A percentile compares a stretch with the other conserved stretches of the same genome.
Conservation (phyloP, 2,113 vertebrate genomes). For the Cephalopholis sonnerati region DNA sequence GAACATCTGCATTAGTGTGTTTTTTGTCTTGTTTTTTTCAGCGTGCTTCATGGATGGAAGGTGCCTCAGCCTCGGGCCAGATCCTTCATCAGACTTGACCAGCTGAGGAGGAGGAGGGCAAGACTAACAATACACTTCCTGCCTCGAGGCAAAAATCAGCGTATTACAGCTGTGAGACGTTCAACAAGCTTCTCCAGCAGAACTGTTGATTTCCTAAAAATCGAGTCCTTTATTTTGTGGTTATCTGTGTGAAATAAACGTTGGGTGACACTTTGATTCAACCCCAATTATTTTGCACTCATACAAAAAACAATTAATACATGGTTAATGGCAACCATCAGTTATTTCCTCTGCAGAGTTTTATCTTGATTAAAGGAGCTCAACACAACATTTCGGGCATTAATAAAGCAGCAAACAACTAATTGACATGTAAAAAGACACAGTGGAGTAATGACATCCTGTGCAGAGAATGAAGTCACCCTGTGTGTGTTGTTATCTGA, state of each 20-base stretch:
- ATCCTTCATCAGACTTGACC: slow-evolving; percentile 50
- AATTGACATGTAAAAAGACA: too few species aligned
- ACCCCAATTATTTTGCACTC: not conserved
- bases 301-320: not conserved
- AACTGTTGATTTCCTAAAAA: slow-evolving; percentile 1
- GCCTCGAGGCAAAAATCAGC: slow-evolving; percentile 31
- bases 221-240: not conserved
- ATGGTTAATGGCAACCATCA: not conserved
- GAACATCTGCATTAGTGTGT: slow-evolving; percentile 1
- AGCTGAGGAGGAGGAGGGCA: slow-evolving; percentile 35
- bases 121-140: slow-evolving; percentile 28
- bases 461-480: too few species aligned
- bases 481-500: too few species aligned
- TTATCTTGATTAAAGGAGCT: not conserved
- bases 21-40: not conserved
- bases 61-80: slow-evolving; percentile 27
- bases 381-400: too few species aligned
- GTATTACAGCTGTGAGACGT: not conserved
- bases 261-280: not conserved
- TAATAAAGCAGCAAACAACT: too few species aligned
- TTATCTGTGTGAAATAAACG: not conserved
- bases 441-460: too few species aligned
- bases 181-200: not conserved
- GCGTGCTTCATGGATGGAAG: slow-evolving; percentile 7
- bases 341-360: not conserved